These are phyloP conservation scores for Rhyacophila evoluta DNA, from an alignment of 2,888 invertebrate species.

Conservation along the genomic window DNA sequence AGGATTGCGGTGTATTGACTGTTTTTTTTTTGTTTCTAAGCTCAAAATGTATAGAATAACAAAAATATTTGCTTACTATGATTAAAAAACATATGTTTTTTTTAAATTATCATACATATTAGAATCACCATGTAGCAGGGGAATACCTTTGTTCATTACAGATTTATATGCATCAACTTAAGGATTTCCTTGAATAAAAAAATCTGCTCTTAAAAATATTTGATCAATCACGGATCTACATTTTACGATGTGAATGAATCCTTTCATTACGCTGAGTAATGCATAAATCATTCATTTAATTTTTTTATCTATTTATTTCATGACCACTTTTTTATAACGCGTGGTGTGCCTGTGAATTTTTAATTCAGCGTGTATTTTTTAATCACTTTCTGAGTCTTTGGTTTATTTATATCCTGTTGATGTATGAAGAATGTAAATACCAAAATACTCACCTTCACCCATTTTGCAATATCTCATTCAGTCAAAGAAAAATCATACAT, in stretches of 20 bases:
- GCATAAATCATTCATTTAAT: background rate
- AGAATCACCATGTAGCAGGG: background rate
- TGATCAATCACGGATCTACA: background rate
- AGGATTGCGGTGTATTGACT: too few relatives aligned
- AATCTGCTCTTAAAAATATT: background rate
- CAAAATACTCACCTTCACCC: background rate
- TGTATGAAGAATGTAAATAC: background rate
- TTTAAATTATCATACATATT: too few relatives aligned
- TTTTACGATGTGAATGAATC: background rate
- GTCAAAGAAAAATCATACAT: background rate
- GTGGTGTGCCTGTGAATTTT: background rate
- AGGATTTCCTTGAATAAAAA: conserved; percentile 5
- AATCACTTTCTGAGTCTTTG: background rate
- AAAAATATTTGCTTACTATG: too few relatives aligned
- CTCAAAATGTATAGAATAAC: too few relatives aligned
- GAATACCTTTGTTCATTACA: background rate
- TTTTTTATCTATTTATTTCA: background rate
- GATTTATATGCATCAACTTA: background rate
- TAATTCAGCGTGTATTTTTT: background rate
- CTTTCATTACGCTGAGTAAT: background rate
- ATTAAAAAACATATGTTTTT: too few relatives aligned
- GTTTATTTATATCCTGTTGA: conserved; percentile 6
- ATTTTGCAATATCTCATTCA: background rate
- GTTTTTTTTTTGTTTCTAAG: too few relatives aligned
- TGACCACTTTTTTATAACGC: too few relatives aligned